These are phyloP conservation scores for Sakesphorus luctuosus DNA, from an alignment of 2,113 vertebrate genomes.

Conservation along the genomic window DNA sequence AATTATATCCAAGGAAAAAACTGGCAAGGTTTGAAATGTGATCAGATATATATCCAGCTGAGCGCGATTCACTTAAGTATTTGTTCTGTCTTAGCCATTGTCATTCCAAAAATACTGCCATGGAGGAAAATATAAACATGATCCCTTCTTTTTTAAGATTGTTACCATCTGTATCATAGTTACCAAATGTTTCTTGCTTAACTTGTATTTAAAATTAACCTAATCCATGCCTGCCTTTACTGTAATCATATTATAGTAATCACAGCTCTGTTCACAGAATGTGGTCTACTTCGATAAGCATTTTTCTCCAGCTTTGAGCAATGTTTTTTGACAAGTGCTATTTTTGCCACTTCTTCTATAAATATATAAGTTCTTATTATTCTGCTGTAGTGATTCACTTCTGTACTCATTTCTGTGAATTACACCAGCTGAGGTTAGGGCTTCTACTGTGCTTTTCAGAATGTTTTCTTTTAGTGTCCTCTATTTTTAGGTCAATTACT, in stretches of 20 bases:
- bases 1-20: conserved; percentile 45
- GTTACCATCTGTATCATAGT: conserved; percentile 51
- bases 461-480: conserved; percentile 12
- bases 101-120: conserved; percentile 58
- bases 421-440: conserved; percentile 42
- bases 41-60: conserved; percentile 29
- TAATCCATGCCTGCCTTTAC: conserved; percentile 44
- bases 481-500: conserved; percentile 62
- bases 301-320: conserved; percentile 54
- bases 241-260: conserved; percentile 45
- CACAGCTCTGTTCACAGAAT: conserved; percentile 34
- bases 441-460: conserved; percentile 15
- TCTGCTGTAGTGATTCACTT: conserved; percentile 52
- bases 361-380: conserved; percentile 46
- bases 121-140: conserved; percentile 64
- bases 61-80: conserved; percentile 22
- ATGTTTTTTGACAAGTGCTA: conserved; percentile 32
- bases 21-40: conserved; percentile 35
- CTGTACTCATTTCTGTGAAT: conserved; percentile 28
- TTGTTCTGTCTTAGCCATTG: conserved; percentile 63
- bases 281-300: conserved; percentile 23
- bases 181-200: conserved; percentile 54
- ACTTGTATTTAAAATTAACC: conserved; percentile 48
- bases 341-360: conserved; percentile 36
- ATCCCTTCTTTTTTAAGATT: conserved; percentile 58